Evolutionary conservation across 2,797 vertebrate species (phyloP), one percentile per base, ranked within the genome.

Genomic region (Diglossa cyanea): DNA sequence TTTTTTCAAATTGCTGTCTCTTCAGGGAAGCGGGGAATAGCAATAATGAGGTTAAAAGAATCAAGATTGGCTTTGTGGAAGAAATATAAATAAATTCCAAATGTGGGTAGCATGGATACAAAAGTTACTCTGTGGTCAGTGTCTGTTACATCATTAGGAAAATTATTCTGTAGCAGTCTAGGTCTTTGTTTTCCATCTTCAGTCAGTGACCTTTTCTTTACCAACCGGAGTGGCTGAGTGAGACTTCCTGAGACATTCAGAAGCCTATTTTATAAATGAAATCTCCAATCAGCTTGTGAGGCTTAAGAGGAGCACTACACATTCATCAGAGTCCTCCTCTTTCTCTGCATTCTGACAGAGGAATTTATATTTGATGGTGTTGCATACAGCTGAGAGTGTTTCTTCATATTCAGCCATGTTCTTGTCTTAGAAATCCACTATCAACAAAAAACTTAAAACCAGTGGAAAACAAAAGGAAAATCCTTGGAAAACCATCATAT

Each of bases 21-120:
- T 53, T 57, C 72, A 90, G 83, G 74, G 53, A 87, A 91, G 65
- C 44, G 72, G 66, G 24, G 45, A 25, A 70, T 33, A 84, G 45
- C 68, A 81, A 21, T 73, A 86, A 88, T 65, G 74, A 93, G 77
- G 48, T 76, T 86, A 40, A 93, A 95, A 78, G 54, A 91, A 78
- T 30, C 39, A 89, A 58, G 35, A 30, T 58, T 85, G 71, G 13
- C 71, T 85, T 82, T 94, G 81, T 81, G 50, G 26, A 73, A 74
- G 77, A 84, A 90, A 61, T 57, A 73, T 6, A 88, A 91, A 88
- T 73, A 88, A 57, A 86, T 88, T 88, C 39, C 37, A 35, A 44
- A 47, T 60, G 74, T 70, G 85, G 60, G 45, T 37, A 78, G 55
- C 37, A 44, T 28, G 62, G 66, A 79, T 86, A 50, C 35, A 74